phyloP scores from a whole-genome alignment of 1,140 invertebrate genomes.

The Solenopsis invicta region DNA sequence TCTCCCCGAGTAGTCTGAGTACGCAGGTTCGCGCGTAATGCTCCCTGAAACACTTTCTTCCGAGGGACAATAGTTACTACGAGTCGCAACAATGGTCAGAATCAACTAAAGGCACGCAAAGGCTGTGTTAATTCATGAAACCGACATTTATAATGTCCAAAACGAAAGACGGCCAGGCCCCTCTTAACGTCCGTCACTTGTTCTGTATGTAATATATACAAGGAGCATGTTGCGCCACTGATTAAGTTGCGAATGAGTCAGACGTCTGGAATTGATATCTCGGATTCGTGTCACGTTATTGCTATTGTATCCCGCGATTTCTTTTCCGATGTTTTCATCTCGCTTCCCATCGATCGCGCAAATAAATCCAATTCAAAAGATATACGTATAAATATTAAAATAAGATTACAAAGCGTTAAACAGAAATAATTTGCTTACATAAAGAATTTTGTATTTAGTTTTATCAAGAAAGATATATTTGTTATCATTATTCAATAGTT shows the following conservation, averaged over 20 bases:
- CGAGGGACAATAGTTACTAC: neutral
- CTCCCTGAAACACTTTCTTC: neutral
- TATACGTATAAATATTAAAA: too few species aligned
- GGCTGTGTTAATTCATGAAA: constrained; percentile 42
- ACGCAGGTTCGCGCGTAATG: too few species aligned
- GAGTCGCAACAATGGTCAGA: neutral
- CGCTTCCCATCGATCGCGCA: neutral
- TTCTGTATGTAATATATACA: constrained; percentile 24
- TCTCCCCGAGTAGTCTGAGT: neutral
- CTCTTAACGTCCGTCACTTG: constrained; percentile 22
- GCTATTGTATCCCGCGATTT: constrained; percentile 13
- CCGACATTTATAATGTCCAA: constrained; percentile 3
- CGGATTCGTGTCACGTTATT: constrained; percentile 39
- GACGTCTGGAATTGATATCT: constrained; percentile 37
- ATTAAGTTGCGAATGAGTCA: constrained; percentile 59
- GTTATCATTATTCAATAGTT: too few species aligned
- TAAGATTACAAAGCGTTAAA: too few species aligned
- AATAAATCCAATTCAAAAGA: neutral
- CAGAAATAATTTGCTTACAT: too few species aligned
- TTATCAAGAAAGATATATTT: too few species aligned
- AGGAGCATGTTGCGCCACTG: constrained; percentile 29
- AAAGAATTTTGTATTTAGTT: too few species aligned
- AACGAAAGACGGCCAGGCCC: constrained; percentile 18
- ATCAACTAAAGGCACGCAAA: neutral
- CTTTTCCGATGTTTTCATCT: constrained; percentile 4